phyloP scores from a whole-genome alignment of 2,797 vertebrate genomes.

The Squalus acanthias region DNA sequence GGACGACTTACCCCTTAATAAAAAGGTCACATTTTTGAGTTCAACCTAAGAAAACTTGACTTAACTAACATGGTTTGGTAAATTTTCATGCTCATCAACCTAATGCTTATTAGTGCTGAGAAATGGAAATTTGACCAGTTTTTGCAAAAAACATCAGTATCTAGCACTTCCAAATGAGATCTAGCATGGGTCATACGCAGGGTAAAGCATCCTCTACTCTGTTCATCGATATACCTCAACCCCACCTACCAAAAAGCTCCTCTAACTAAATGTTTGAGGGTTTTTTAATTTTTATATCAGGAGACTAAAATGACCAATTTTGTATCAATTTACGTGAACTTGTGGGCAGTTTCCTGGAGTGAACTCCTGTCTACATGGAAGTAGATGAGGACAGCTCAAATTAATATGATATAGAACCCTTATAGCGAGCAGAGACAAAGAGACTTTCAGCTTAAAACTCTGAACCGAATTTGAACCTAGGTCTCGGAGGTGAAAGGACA shows the following conservation, averaged over 20 bases:
- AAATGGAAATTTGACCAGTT: background rate
- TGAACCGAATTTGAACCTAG: background rate
- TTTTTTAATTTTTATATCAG: too few species aligned
- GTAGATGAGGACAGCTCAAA: background rate
- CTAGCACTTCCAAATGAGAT: background rate
- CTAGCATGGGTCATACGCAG: background rate
- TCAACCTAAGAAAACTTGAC: background rate
- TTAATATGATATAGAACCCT: background rate
- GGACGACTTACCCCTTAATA: background rate
- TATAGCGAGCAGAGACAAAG: background rate
- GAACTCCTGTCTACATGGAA: background rate
- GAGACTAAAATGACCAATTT: too few species aligned
- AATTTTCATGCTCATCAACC: background rate
- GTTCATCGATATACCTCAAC: background rate
- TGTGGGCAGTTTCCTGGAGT: background rate
- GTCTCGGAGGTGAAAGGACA: background rate
- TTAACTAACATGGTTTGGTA: background rate
- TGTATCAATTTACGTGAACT: too few species aligned
- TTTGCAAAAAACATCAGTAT: background rate
- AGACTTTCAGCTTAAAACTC: background rate
- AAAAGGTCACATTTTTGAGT: background rate
- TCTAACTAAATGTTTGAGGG: background rate
- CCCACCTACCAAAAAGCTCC: background rate
- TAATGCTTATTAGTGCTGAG: background rate
- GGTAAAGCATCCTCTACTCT: background rate